phyloP scores from a whole-genome alignment of 2,113 vertebrate genomes.

The Peromyscus californicus region DNA sequence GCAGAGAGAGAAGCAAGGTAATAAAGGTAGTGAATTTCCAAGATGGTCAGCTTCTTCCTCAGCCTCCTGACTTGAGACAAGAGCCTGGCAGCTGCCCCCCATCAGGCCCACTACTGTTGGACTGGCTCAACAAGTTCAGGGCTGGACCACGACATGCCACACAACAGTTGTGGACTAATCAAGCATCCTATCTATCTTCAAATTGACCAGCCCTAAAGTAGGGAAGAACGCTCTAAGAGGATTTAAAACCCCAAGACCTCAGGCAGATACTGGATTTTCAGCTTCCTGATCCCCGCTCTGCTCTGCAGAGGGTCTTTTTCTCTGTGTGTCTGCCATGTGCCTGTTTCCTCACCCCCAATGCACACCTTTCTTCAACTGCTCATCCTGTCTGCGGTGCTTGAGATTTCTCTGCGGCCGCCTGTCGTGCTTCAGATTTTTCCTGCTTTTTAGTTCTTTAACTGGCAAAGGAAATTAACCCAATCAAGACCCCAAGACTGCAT shows the following conservation, averaged over 20 bases:
- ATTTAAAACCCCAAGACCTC: not conserved
- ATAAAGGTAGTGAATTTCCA: not conserved
- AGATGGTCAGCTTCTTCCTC: not conserved
- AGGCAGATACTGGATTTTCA: not conserved
- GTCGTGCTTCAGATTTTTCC: not conserved
- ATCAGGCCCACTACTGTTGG: not conserved
- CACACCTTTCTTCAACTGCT: not conserved
- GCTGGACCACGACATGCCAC: not conserved
- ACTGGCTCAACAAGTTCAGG: not conserved
- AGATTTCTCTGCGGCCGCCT: not conserved
- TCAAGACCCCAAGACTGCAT: not conserved
- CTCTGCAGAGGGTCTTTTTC: not conserved
- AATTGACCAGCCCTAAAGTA: not conserved
- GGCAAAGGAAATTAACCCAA: not conserved
- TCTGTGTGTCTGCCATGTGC: not conserved
- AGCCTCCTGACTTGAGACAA: not conserved
- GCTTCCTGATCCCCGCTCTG: not conserved
- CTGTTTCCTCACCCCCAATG: not conserved
- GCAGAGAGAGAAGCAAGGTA: not conserved
- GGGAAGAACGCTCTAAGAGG: not conserved
- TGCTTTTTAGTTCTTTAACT: not conserved
- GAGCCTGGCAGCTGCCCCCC: not conserved
- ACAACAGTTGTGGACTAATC: not conserved
- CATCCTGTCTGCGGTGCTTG: not conserved
- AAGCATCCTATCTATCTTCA: not conserved